These are phyloP conservation scores for Sycophila texana DNA, from an alignment of 2,888 invertebrate genomes.

Conservation along the genomic window DNA sequence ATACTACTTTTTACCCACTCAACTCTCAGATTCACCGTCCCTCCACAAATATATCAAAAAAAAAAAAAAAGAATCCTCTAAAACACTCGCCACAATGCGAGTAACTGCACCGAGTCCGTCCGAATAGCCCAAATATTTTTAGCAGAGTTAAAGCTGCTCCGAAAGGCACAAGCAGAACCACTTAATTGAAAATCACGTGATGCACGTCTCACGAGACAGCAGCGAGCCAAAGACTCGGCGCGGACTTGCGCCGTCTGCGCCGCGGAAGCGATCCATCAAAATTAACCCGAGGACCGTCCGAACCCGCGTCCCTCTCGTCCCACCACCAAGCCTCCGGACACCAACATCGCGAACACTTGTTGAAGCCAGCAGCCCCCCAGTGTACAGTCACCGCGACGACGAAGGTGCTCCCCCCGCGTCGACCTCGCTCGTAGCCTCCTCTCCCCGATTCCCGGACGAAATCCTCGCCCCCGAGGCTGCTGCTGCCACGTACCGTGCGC, in stretches of 20 bases:
- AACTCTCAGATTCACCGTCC: too few relatives aligned
- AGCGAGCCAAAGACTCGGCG: constrained; percentile 41
- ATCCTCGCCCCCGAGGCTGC: too few relatives aligned
- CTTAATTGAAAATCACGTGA: constrained; percentile 56
- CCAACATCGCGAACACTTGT: constrained; percentile 36
- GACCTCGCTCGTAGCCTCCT: too few relatives aligned
- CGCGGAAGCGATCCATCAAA: too few relatives aligned
- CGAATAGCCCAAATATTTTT: constrained; percentile 39
- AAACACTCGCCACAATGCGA: too few relatives aligned
- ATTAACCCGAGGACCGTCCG: too few relatives aligned
- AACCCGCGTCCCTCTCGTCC: too few relatives aligned
- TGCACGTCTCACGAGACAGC: constrained; percentile 34
- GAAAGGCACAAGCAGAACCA: constrained; percentile 32
- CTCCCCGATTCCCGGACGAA: too few relatives aligned
- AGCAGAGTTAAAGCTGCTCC: constrained; percentile 4
- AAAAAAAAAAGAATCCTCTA: neutral
- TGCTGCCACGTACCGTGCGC: too few relatives aligned
- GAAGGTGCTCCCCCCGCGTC: neutral
- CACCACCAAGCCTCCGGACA: too few relatives aligned
- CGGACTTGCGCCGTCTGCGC: neutral
- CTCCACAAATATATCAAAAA: neutral
- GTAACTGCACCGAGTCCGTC: too few relatives aligned
- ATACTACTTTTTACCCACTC: too few relatives aligned
- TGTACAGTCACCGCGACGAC: constrained; percentile 15
- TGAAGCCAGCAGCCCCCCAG: constrained; percentile 1